Conservation (phyloP, 2,797 vertebrate genomes). For the Benthosema pterotum region DNA sequence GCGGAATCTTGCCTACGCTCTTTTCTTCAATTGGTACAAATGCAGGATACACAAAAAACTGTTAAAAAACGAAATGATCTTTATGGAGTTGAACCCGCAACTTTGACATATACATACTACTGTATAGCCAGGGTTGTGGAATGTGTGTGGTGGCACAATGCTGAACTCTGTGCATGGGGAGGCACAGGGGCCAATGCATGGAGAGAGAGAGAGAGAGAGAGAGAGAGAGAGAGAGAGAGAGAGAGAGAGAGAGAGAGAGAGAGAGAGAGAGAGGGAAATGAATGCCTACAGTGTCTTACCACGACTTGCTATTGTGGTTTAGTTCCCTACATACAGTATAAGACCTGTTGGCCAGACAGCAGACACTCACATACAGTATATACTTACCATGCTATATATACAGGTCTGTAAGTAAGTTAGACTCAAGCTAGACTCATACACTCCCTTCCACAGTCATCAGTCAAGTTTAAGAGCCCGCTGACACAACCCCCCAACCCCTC, state of each 20-base stretch:
- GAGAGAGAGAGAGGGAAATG: constrained; percentile 54
- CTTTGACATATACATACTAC: no score
- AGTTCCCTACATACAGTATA: constrained; percentile 57
- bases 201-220: constrained; percentile 25
- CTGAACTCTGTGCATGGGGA: constrained; percentile 28
- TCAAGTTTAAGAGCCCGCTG: constrained; percentile 62
- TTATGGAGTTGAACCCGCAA: no score
- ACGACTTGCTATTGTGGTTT: constrained; percentile 72
- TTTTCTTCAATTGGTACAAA: no score
- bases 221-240: constrained; percentile 38
- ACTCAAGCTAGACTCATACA: constrained; percentile 52
- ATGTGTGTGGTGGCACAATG: constrained; percentile 12
- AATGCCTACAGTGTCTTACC: constrained; percentile 61
- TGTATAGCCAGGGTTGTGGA: background rate
- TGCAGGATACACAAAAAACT: no score
- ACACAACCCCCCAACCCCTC: constrained; percentile 44
- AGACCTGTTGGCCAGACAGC: constrained; percentile 41
- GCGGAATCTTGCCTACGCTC: no score
- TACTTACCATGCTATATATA: constrained; percentile 37
- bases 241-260: constrained; percentile 18
- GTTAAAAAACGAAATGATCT: no score
- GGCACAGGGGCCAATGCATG: constrained; percentile 32
- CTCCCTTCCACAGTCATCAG: constrained; percentile 54
- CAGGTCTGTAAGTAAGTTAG: constrained; percentile 38
- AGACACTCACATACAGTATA: constrained; percentile 18